Percentiles rank a stretch among this genome's conserved stretches.
Evolutionary conservation across 2,113 vertebrate genomes (phyloP).

Genomic region (Oreochromis aureus): DNA sequence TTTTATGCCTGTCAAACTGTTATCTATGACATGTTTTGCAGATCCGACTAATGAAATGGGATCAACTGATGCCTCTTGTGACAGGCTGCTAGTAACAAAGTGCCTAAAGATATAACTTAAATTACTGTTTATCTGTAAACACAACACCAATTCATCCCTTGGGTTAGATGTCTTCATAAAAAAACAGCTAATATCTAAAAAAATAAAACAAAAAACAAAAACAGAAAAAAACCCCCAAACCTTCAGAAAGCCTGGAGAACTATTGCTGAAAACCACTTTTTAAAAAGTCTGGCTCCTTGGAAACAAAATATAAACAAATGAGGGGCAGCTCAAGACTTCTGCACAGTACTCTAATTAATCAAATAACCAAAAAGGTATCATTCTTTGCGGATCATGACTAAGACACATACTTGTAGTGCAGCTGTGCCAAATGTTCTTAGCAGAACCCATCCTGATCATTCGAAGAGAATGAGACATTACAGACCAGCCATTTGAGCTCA

Average conservation of each 20-base stretch:
- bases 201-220: not conserved
- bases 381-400: not conserved
- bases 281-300: not conserved
- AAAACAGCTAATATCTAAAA: not conserved
- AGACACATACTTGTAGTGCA: not conserved
- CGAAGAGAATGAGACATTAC: not conserved
- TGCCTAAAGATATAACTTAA: not conserved
- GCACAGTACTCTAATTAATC: not conserved
- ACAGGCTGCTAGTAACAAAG: not conserved
- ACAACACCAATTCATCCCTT: not conserved
- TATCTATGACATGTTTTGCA: not conserved
- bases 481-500: conserved; percentile 27
- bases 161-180: not conserved
- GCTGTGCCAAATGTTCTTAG: not conserved
- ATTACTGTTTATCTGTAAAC: not conserved
- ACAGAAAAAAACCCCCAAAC: not conserved
- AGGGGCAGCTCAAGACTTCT: not conserved
- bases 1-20: not conserved
- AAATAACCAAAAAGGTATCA: not conserved
- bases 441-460: not conserved
- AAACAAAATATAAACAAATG: not conserved
- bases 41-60: not conserved
- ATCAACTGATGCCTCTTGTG: not conserved
- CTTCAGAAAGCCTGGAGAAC: not conserved
- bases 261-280: not conserved